Evolutionary conservation across 92 coral and sea anemone genomes (phyloP).

Genomic region (Epizoanthus illoricatus): DNA sequence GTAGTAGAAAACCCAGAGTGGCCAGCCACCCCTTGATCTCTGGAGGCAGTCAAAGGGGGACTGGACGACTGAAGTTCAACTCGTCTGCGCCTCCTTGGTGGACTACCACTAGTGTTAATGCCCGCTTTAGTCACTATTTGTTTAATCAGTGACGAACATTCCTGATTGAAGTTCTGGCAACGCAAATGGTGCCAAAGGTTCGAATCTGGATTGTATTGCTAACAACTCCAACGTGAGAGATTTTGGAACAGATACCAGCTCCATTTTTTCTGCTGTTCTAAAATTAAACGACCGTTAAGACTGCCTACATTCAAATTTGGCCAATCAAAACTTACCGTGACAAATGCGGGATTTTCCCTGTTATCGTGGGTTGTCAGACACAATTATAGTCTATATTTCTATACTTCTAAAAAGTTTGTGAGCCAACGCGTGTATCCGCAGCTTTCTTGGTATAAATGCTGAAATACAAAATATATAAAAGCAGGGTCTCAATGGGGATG

Average conservation of each 20-base stretch:
- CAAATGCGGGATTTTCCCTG: not conserved
- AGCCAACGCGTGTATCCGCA: no score
- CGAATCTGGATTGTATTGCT: slow-evolving; percentile 4
- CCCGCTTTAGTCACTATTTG: slow-evolving; percentile 7
- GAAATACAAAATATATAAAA: no score
- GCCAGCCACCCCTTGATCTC: no score
- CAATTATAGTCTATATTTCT: no score
- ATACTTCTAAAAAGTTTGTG: no score
- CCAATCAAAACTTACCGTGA: slow-evolving; percentile 15
- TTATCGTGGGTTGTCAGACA: no score
- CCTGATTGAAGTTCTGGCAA: slow-evolving; percentile 21
- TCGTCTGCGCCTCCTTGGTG: no score
- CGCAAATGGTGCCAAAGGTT: slow-evolving; percentile 31
- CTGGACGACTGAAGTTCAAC: no score
- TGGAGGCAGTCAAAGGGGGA: no score
- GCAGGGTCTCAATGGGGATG: no score
- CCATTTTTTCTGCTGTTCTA: slow-evolving; percentile 8
- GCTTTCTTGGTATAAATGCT: no score
- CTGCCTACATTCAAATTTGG: slow-evolving; percentile 5
- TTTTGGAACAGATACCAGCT: slow-evolving; percentile 29
- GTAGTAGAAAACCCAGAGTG: no score
- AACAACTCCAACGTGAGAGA: slow-evolving; percentile 6
- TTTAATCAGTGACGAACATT: not conserved
- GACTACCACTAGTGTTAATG: not conserved
- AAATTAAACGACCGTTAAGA: slow-evolving; percentile 15